Evolutionary conservation across 2,113 vertebrate species (phyloP).

Genomic region (Pantherophis guttatus): DNA sequence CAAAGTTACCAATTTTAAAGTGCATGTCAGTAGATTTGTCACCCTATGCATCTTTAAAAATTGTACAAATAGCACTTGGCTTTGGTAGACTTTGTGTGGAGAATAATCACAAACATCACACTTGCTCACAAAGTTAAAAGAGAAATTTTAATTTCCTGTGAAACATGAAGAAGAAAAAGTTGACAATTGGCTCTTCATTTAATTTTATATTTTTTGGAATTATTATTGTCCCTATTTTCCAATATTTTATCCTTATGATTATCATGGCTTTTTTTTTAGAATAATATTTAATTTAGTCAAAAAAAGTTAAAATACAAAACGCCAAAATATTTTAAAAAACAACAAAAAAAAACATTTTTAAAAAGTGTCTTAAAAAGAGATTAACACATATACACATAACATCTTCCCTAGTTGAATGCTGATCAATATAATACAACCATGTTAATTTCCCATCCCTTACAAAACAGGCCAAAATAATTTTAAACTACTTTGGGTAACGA

Average conservation of each 20-base stretch:
- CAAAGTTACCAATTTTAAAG: not conserved
- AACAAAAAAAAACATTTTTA: too few species aligned
- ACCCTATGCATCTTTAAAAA: not conserved
- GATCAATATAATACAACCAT: too few species aligned
- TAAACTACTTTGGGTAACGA: not conserved
- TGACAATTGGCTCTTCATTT: not conserved
- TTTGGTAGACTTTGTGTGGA: not conserved
- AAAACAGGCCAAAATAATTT: too few species aligned
- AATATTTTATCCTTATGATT: not conserved
- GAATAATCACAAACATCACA: not conserved
- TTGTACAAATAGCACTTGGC: not conserved
- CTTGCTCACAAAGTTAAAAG: not conserved
- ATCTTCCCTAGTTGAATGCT: too few species aligned
- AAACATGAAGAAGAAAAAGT: too few species aligned
- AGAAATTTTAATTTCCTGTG: not conserved
- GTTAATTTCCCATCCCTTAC: too few species aligned
- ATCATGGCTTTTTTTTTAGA: not conserved
- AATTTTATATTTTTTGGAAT: not conserved
- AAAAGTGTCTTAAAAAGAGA: too few species aligned
- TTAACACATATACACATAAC: too few species aligned
- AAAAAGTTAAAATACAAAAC: too few species aligned
- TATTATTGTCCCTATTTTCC: not conserved
- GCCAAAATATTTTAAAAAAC: too few species aligned
- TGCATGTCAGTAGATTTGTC: not conserved
- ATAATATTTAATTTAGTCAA: too few species aligned